These are phyloP conservation scores for Hypercompe scribonia DNA, from an alignment of 2,888 invertebrate species.

Conservation along the genomic window DNA sequence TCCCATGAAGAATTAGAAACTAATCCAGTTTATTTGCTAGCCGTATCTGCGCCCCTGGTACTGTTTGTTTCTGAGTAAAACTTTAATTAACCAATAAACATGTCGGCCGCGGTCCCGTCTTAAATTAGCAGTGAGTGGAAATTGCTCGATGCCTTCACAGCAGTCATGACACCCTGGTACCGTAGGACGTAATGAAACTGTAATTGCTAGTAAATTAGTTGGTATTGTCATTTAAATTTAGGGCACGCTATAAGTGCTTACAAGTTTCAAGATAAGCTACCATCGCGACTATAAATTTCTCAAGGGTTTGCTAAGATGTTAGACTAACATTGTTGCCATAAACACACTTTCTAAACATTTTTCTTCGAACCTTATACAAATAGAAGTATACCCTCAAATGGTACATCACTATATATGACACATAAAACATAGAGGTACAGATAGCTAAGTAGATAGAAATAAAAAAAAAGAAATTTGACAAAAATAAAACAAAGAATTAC, in stretches of 20 bases:
- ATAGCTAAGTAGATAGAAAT: too few relatives aligned
- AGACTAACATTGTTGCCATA: not conserved
- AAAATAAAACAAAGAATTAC: too few relatives aligned
- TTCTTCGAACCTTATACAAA: too few relatives aligned
- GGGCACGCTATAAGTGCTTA: slow-evolving; percentile 21
- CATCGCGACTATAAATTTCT: not conserved
- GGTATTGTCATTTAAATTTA: slow-evolving; percentile 49
- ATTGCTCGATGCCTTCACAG: slow-evolving; percentile 59
- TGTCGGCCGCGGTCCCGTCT: slow-evolving; percentile 78
- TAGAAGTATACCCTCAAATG: too few relatives aligned
- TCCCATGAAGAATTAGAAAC: not conserved
- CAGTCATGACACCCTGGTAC: slow-evolving; percentile 58
- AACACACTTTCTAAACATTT: too few relatives aligned
- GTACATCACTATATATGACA: too few relatives aligned
- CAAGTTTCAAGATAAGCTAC: slow-evolving; percentile 10
- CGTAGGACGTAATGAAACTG: slow-evolving; percentile 49
- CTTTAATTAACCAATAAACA: slow-evolving; percentile 87
- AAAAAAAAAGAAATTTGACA: too few relatives aligned
- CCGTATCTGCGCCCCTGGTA: slow-evolving; percentile 63
- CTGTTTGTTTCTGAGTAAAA: slow-evolving; percentile 83
- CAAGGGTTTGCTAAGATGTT: not conserved
- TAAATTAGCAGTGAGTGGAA: slow-evolving; percentile 74
- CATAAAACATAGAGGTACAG: too few relatives aligned
- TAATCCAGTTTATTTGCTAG: slow-evolving; percentile 50
- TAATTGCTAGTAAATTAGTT: slow-evolving; percentile 54